These are phyloP conservation scores for Coregonus ussuriensis DNA, from an alignment of 2,797 vertebrate genomes.

Conservation along the genomic window DNA sequence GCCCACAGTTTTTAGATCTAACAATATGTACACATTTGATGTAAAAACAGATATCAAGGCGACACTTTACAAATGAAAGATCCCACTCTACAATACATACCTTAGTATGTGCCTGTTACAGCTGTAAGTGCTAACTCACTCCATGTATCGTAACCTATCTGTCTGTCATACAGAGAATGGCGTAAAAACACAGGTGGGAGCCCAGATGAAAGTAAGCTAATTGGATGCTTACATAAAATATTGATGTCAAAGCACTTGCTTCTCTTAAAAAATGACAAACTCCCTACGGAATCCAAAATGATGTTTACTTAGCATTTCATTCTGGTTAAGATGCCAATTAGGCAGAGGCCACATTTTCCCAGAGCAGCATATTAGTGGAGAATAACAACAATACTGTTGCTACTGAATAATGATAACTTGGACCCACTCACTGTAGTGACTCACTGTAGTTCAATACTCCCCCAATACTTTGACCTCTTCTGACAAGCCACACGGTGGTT, in stretches of 20 bases:
- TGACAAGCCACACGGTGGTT: background rate
- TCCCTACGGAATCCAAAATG: background rate
- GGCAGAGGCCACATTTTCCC: background rate
- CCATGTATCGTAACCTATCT: background rate
- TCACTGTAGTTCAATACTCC: background rate
- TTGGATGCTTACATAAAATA: conserved; percentile 11
- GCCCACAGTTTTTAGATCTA: background rate
- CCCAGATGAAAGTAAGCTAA: conserved; percentile 1
- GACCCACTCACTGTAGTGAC: no score
- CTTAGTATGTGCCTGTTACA: no score
- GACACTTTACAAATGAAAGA: no score
- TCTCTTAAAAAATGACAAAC: conserved; percentile 1
- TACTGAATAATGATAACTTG: no score
- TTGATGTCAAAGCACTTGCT: conserved; percentile 9
- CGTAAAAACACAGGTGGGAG: background rate
- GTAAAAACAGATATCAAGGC: no score
- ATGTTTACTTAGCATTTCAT: conserved; percentile 6
- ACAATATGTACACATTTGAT: background rate
- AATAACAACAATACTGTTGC: background rate
- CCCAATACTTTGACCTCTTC: background rate
- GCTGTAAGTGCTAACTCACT: background rate
- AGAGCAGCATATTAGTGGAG: background rate
- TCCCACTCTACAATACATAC: no score
- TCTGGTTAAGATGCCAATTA: background rate
- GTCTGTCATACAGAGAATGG: background rate